Base-by-base conservation (phyloP, 2,797 vertebrate genomes). In the Novumbra hubbsi region DNA sequence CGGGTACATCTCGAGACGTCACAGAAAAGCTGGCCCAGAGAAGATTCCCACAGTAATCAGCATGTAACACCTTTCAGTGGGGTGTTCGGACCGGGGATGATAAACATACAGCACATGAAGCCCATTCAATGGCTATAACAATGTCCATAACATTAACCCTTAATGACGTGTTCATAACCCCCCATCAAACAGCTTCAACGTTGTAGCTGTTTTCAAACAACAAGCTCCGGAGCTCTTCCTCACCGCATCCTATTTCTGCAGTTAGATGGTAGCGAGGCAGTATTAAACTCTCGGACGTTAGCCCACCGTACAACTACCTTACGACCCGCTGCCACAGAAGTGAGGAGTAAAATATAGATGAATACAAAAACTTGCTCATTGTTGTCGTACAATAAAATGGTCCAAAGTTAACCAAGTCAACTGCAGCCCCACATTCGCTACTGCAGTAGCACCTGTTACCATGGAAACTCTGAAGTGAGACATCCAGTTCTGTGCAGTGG, bases 1-100 rank as follows among this genome's bases (percentile, higher is more conserved):
- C 30, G 48, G 67, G 52, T 24, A 72, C 80, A 78, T 63, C 76
- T 72, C 72, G 76, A 65, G 71, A 65, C 69, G 72, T 71, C 32
- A 71, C 57, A 19, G 15, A 63, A 62, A 74, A 79, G 78, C 67
- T 1, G 73, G 70, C 67, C 68, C 55, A 64, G 45, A 68, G 75
- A 68, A 52, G 70, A 81, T 70, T 57, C 79, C 72, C 66, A 68
- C 68, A 77, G 68, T 49, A 52, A 71, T 52, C 73, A 50, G 27
- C 55, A 60, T 60, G 21, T 24, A 60, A 21, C 55, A 60, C 55
- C 55, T 27, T 60, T 60, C 55, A 60, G 55, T 60, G 55, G 55
- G 55, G n/a, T 27, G 55, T 24, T 60, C 24, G 24, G 55, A 60
- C 24, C 16, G n/a, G 55, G 55, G 55, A 60, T 60, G 55, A 60